Evolutionary conservation across 1,140 invertebrate species (phyloP).

Genomic region (Mizuhopecten yessoensis): DNA sequence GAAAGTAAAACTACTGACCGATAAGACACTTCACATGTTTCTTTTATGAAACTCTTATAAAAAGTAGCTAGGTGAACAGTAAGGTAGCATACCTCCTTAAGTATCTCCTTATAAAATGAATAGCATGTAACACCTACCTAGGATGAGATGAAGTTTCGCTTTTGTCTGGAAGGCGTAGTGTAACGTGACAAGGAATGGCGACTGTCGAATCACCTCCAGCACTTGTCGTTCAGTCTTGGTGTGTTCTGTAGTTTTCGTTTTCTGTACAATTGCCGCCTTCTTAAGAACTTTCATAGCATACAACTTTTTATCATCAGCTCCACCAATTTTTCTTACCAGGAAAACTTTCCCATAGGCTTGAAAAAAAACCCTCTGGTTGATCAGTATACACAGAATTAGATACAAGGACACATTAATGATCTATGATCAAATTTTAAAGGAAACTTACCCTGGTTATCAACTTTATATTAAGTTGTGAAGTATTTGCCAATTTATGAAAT

Average conservation of each 20-base stretch:
- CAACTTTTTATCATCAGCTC: conserved; percentile 95
- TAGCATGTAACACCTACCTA: conserved; percentile 83
- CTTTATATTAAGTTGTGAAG: too few relatives aligned
- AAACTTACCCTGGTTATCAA: too few relatives aligned
- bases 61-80: too few relatives aligned
- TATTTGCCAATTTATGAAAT: too few relatives aligned
- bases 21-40: too few relatives aligned
- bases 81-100: too few relatives aligned
- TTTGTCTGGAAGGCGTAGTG: conserved; percentile 99
- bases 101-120: neutral
- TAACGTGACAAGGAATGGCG: conserved; percentile 96
- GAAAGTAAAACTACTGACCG: too few relatives aligned
- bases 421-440: too few relatives aligned
- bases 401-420: too few relatives aligned
- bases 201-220: conserved; percentile 97
- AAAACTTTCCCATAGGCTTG: conserved; percentile 89
- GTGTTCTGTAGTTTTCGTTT: conserved; percentile 83
- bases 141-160: conserved; percentile 98
- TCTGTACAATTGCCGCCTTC: conserved; percentile 92
- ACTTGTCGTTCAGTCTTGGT: conserved; percentile 96
- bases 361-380: conserved; percentile 55
- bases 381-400: too few relatives aligned
- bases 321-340: conserved; percentile 94
- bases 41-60: too few relatives aligned
- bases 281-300: conserved; percentile 99